Evolutionary conservation across 2,113 vertebrate species (phyloP), one percentile per base, ranked within the genome.

Genomic region (Esox niger): DNA sequence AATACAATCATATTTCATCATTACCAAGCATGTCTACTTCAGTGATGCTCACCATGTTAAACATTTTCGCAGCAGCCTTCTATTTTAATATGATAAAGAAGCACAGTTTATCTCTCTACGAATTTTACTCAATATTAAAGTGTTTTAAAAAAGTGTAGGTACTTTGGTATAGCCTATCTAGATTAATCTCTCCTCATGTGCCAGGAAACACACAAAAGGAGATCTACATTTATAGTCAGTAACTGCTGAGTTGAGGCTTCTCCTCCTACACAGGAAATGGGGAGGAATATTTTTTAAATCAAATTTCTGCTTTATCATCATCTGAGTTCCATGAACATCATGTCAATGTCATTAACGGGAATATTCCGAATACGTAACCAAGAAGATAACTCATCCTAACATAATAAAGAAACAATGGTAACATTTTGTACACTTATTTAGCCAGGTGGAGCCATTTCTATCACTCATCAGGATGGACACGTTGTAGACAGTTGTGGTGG

Each of bases 201-300:
- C 64, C 64, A 72, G 56, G 27, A 73, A 76, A 26, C 75, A 60
- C 71, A 52, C n/a, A 69, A 27, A 64, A 73, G 71, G 70, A 3
- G 62, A 58, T 66, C 13, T 33, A 75, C 68, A 72, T 78, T 79
- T 77, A 79, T 74, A 74, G 10, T 61, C 56, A 49, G 23, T 30
- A n/a, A n/a, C n/a, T n/a, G 47, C 46, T 29, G 52, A 71, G 11
- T 52, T 43, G 15, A 15, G 38, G 17, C 13, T 21, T n/a, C n/a
- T 15, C n/a, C 8, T 21, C n/a, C n/a, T 23, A 52, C n/a, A 5
- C 47, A 52, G 47, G 47, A 52, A 52, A 52, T 43, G 13, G 13
- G 38, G 38, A n/a, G 3, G 38, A 15, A 43, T 4, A 43, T 43
- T 10, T 43, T 43, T 43, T n/a, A n/a, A n/a, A 43, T 43, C 38